Base-by-base conservation (phyloP, 2,797 vertebrate species). In the Lagocephalus sceleratus region DNA sequence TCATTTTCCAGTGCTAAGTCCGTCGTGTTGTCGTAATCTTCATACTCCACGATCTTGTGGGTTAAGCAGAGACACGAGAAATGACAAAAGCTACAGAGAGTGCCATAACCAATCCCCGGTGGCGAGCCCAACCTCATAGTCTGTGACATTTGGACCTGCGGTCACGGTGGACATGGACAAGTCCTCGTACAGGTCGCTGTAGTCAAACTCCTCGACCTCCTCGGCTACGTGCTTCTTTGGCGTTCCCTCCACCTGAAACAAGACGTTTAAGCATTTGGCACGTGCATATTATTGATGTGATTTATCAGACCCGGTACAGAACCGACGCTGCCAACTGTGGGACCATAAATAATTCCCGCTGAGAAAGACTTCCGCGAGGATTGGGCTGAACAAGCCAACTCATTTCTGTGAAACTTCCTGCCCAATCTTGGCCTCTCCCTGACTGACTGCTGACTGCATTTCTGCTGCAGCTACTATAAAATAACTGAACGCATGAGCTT, bases 51-150 rank as follows among this genome's bases (percentile, higher is more conserved):
- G 0, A 90, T 51, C 76, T 90, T n/a, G 39, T 40, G 32, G 79
- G n/a, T 19, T 42, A 6, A 19, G 19, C n/a, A n/a, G 14, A 42
- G 1, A 42, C 41, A n/a, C 38, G 48, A 7, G 14, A 42, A n/a
- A 60, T 20, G 16, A 66, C 46, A 5, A 10, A 32, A 22, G 14
- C 23, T 20, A 19, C 16, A 20, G 25, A 19, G 32, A 35, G 12
- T 3, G 4, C 12, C 4, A 4, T 14, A 35, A 35, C 11, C 32
- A 14, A 5, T 20, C 7, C 10, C 3, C 20, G 47, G 1, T 15
- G 15, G 20, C 5, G n/a, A 43, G 17, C 38, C 51, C 63, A 73
- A 95, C 94, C 91, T 94, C 87, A 0, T 90, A 89, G 46, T 90
- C 72, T 0, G 90, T 91, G 72, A 69, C 38, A 1, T 91, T 92